phyloP scores from a whole-genome alignment of 2,797 vertebrate species.

The Megalops cyprinoides region DNA sequence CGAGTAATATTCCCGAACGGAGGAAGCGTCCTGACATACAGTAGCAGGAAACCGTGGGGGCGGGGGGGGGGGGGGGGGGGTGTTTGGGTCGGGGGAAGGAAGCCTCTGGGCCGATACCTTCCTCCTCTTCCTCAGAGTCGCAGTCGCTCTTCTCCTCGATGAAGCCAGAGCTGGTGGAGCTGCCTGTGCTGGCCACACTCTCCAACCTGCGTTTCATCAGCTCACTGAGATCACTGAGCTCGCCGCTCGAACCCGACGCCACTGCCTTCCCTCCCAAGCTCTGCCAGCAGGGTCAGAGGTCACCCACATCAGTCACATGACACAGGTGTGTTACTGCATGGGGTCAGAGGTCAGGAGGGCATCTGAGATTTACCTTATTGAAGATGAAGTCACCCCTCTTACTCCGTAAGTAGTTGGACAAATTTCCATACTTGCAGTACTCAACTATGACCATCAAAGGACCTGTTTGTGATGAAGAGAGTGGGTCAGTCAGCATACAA shows the following conservation, averaged over 20 bases:
- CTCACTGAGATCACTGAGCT: slow-evolving; percentile 85
- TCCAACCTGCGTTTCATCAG: slow-evolving; percentile 91
- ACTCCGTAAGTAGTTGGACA: slow-evolving; percentile 88
- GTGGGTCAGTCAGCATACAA: too few species aligned
- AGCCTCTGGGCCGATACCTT: slow-evolving; percentile 80
- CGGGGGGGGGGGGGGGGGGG: neutral
- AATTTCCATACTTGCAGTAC: slow-evolving; percentile 92
- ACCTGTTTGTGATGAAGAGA: too few species aligned
- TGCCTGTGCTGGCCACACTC: slow-evolving; percentile 93
- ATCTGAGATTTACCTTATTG: slow-evolving; percentile 78
- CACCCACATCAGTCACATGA: neutral
- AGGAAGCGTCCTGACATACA: slow-evolving; percentile 72
- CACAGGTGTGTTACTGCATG: neutral
- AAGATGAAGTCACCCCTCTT: slow-evolving; percentile 88
- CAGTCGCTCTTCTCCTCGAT: slow-evolving; percentile 97
- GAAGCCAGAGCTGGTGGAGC: slow-evolving; percentile 93
- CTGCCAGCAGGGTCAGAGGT: slow-evolving; percentile 59
- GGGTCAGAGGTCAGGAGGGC: neutral
- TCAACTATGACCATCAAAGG: slow-evolving; percentile 96
- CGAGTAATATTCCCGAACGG: slow-evolving; percentile 64
- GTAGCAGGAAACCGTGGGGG: slow-evolving; percentile 41
- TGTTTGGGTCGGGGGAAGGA: slow-evolving; percentile 56
- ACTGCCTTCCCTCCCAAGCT: slow-evolving; percentile 80
- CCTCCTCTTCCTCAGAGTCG: slow-evolving; percentile 93
- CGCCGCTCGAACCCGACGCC: slow-evolving; percentile 78